Conservation (phyloP, 2,888 invertebrate genomes). For the Hydrotaea cyrtoneurina region DNA sequence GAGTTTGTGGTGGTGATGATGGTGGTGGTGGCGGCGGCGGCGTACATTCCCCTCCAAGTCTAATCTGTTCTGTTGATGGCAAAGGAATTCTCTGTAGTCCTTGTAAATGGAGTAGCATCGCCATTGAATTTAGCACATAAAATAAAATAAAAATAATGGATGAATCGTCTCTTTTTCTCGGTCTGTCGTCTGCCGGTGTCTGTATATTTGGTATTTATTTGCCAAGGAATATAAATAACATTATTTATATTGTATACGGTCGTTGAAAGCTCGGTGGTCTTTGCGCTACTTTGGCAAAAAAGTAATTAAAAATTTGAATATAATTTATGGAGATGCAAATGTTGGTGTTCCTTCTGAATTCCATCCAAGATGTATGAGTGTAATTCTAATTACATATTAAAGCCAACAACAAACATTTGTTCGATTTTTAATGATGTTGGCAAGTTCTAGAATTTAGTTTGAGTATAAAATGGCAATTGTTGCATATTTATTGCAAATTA, state of each 20-base stretch:
- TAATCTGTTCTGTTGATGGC: background rate
- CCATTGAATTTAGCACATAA: background rate
- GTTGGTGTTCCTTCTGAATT: background rate
- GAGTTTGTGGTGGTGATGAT: too few species aligned
- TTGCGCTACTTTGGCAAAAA: background rate
- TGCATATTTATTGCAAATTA: background rate
- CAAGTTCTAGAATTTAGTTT: too few species aligned
- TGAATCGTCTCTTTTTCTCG: background rate
- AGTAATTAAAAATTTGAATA: slow-evolving; percentile 19
- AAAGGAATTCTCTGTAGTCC: background rate
- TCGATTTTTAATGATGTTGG: too few species aligned
- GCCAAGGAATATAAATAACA: background rate
- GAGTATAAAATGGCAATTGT: too few species aligned
- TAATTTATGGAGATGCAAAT: background rate
- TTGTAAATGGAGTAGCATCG: background rate
- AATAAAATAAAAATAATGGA: background rate
- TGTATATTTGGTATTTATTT: background rate
- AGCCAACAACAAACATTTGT: background rate
- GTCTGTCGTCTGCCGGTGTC: background rate
- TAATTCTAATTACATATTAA: background rate
- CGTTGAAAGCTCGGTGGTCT: too few species aligned
- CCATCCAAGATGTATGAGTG: background rate
- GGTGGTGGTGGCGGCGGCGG: too few species aligned
- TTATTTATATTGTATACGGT: background rate
- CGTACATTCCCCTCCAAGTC: background rate